Evolutionary conservation across 2,888 invertebrate species (phyloP).

Genomic region (Pseudeuparius sepicola): DNA sequence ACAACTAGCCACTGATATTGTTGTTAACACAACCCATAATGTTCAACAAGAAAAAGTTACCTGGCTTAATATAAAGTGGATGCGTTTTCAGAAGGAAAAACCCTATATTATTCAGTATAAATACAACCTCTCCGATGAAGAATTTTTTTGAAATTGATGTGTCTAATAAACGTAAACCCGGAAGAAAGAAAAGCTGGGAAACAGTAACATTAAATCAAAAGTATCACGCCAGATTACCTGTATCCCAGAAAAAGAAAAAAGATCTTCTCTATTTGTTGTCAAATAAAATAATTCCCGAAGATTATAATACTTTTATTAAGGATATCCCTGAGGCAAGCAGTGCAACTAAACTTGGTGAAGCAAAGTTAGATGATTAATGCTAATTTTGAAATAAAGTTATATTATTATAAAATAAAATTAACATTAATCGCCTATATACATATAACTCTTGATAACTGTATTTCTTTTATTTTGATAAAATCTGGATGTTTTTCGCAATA

Average conservation of each 20-base stretch:
- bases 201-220: slow-evolving; percentile 1
- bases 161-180: background rate
- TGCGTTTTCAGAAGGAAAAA: slow-evolving; percentile 6
- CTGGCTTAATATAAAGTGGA: slow-evolving; percentile 5
- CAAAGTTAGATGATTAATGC: too few species aligned
- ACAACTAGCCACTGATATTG: slow-evolving; percentile 1
- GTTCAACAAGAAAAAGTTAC: slow-evolving; percentile 6
- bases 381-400: too few species aligned
- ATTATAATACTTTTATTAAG: slow-evolving; percentile 1
- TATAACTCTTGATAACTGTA: too few species aligned
- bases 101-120: slow-evolving; percentile 1
- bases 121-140: slow-evolving; percentile 6
- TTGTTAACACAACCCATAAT: slow-evolving; percentile 7
- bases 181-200: slow-evolving; percentile 3
- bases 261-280: background rate
- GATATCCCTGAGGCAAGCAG: slow-evolving; percentile 1
- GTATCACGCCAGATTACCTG: slow-evolving; percentile 5
- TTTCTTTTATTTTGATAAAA: too few species aligned
- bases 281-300: slow-evolving; percentile 7
- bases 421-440: too few species aligned
- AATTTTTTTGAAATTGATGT: slow-evolving; percentile 3
- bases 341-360: too few species aligned
- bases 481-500: too few species aligned
- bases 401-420: too few species aligned
- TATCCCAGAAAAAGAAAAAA: slow-evolving; percentile 7